Evolutionary conservation across 2,113 vertebrate genomes (phyloP), one percentile per base, ranked within the genome.

Genomic region (Scomber scombrus): DNA sequence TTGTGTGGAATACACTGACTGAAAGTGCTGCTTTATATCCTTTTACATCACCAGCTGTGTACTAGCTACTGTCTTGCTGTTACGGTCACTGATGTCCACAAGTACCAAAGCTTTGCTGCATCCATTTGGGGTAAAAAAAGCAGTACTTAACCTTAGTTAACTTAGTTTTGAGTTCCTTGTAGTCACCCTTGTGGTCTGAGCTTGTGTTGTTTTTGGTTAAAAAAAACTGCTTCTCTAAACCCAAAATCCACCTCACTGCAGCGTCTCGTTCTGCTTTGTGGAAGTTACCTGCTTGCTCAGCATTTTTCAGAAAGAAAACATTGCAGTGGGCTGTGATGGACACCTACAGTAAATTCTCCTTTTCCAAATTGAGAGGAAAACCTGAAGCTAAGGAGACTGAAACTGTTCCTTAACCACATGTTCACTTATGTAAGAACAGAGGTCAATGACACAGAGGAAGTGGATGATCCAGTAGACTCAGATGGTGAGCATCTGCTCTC

Each of bases 1-100:
- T 99, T 9, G 97, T 99, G 3, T 99, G 98, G 98, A 97, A 97
- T 61, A 97, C 98, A 0, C 94, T 99, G n/a, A 99, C 98, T 0
- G 98, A 99, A 88, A 99, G 98, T 29, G 98, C 97, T 2, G 95
- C 97, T 84, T 97, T 99, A 99, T 99, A 99, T 97, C 98, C 97
- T 97, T 88, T 26, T n/a, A 29, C 9, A 54, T 5, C 55, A 21
- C 9, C 8, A 13, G 11, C 19, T n/a, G 0, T 21, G 3, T 10
- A 9, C 26, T 23, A 12, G 34, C 50, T 7, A 11, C n/a, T 49
- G 67, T 50, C 9, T 21, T 66, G 6, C 40, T 60, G 26, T 4
- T 2, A 21, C 15, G 15, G 14, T 18, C 5, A 2, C 47, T 46
- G 14, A 31, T 40, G 14, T 67, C 9, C n/a, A 3, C 50, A 40